A percentile compares a stretch with the other conserved stretches of the same genome.
phyloP scores from a whole-genome alignment of 2,113 vertebrate genomes.

The Chionomys nivalis region DNA sequence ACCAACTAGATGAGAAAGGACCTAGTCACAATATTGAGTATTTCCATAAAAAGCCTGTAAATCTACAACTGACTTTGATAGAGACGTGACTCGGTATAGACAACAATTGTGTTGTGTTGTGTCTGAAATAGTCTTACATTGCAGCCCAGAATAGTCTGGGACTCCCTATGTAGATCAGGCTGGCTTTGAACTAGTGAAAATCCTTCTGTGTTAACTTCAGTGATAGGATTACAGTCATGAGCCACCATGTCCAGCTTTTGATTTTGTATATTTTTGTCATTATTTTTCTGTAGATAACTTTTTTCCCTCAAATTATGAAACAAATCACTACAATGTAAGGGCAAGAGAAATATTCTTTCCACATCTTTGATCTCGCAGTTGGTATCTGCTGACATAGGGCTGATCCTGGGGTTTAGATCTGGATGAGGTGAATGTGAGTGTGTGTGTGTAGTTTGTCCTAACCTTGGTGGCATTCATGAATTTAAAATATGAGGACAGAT shows the following conservation, averaged over 20 bases:
- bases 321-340: background rate
- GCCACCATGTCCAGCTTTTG: background rate
- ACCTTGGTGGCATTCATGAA: background rate
- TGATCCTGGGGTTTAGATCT: background rate
- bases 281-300: background rate
- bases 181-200: background rate
- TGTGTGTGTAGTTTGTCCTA: background rate
- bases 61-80: background rate
- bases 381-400: background rate
- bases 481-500: constrained; percentile 24
- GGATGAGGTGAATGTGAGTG: background rate
- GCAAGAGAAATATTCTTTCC: background rate
- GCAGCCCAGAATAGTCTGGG: background rate
- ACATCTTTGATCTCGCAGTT: background rate
- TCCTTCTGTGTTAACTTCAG: background rate
- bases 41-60: constrained; percentile 3
- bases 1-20: background rate
- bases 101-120: background rate
- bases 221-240: too few relatives aligned
- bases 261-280: background rate
- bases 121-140: background rate
- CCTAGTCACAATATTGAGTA: background rate
- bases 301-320: background rate
- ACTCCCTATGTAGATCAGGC: background rate
- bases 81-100: background rate